Evolutionary conservation across 2,113 vertebrate genomes (phyloP), one percentile per base, ranked within the genome.

Genomic region (Cyphomyrus plagiostoma): DNA sequence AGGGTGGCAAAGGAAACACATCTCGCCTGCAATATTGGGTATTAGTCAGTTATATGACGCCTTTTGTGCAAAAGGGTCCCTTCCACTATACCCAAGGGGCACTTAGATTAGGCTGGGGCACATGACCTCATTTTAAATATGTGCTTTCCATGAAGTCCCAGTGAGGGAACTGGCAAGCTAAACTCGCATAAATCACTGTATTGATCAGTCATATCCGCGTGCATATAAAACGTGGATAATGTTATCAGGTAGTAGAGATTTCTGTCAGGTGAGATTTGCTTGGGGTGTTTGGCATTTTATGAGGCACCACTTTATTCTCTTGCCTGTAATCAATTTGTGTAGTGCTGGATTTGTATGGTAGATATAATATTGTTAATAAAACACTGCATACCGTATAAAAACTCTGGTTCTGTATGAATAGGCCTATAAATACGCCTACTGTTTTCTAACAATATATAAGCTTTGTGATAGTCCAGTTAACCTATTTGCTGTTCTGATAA

Each of bases 91-190:
- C 7, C 58, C 66, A 35, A 30, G 23, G 46, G 46, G 21, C 52
- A 66, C 53, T 21, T 6, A 82, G 53, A 89, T n/a, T 53, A 4
- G 26, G 23, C 6, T 89, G 49, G 45, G 56, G 53, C 86, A 86
- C 19, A 82, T 86, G 89, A 89, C 83, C 89, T 86, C 42, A 53
- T 70, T 89, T 23, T 66, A 70, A 85, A 89, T 58, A 66, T 58
- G 42, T 3, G 23, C 52, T 66, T 56, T 42, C 53, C 87, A 58
- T 62, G 56, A 49, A 42, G 62, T 42, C 50, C 58, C 17, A 62
- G 35, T 45, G 53, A 30, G 9, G 53, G 86, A 35, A 42, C 19
- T 23, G 52, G 9, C 17, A 26, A 49, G 26, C 8, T n/a, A 48
- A 46, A 11, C 35, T 45, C 9, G 6, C 15, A n/a, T 23, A 50